Evolutionary conservation across 1,140 invertebrate genomes (phyloP), one percentile per base, ranked within the genome.

Genomic region (Drosophila asahinai): DNA sequence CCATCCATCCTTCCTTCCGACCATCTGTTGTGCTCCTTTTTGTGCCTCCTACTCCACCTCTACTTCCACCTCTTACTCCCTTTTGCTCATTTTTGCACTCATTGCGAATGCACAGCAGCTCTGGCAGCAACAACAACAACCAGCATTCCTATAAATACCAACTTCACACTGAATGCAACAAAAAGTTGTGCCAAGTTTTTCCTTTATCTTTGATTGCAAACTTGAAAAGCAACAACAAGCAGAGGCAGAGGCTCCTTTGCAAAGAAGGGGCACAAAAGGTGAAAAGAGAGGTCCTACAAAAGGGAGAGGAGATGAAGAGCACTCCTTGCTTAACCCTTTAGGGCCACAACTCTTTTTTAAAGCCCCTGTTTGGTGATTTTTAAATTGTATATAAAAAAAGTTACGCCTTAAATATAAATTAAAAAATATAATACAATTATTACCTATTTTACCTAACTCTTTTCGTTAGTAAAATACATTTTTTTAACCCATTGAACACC

Each of bases 111-210:
- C 83, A 81, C 55, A 64, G 65, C 80, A 72, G 61, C 54, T 22
- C 30, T 3, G 54, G 17, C 36, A 49, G 42, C 68, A 76, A 36
- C 68, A 76, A 58, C 51, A 70, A 15, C 49, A 72, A 81, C 47
- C 70, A 64, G 52, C 84, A 89, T 87, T 87, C 84, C 83, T 86
- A 87, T 83, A 89, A 89, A 87, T 89, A 89, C 84, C 84, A 87
- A 71, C 67, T 87, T 87, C 83, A 89, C 83, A 87, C 83, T 84
- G 81, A 48, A 22, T 40, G 27, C 47, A 67, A 27, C 27, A 67
- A 68, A 22, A 68, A 67, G 42, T 65, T 65, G 36, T 76, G 81
- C 77, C 77, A 84, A 83, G 80, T 83, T 83, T 86, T 86, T 86
- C 83, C 67, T 86, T 86, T 86, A 83, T 87, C 83, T 86, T 77